Evolutionary conservation across 2,797 vertebrate species (phyloP).

Genomic region (Cossypha caffra): DNA sequence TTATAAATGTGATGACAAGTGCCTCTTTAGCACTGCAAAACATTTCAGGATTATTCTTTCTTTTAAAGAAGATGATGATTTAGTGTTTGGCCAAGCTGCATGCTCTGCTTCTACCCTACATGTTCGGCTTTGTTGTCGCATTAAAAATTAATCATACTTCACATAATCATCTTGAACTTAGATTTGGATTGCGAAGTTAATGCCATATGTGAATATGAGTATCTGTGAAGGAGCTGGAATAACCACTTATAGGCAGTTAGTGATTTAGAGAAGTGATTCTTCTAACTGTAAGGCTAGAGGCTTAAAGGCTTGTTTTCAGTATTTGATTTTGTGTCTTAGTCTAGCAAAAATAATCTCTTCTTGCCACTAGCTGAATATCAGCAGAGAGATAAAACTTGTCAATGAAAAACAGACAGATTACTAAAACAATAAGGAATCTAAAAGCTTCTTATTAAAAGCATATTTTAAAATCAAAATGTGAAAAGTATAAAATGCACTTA

Average conservation of each 20-base stretch:
- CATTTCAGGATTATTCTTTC: neutral
- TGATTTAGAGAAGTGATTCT: conserved; percentile 19
- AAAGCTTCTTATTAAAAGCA: conserved; percentile 7
- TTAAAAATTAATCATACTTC: conserved; percentile 32
- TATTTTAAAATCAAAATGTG: neutral
- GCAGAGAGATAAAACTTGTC: neutral
- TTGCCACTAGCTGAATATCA: neutral
- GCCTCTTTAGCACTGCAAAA: neutral
- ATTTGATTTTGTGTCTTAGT: neutral
- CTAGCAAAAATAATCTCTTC: conserved; percentile 20
- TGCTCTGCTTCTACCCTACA: neutral
- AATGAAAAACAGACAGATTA: neutral
- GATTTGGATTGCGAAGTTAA: neutral
- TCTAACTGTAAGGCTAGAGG: neutral
- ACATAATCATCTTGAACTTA: conserved; percentile 12
- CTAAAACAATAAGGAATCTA: neutral
- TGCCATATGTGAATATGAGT: neutral
- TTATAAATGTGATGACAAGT: neutral
- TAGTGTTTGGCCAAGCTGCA: neutral
- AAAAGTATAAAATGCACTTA: neutral
- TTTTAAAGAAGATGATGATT: neutral
- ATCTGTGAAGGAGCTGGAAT: neutral
- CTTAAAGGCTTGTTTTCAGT: neutral
- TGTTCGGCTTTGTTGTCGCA: neutral
- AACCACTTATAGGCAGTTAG: neutral